These are phyloP conservation scores for Polyploca ridens DNA, from an alignment of 2,888 invertebrate species.

Conservation along the genomic window DNA sequence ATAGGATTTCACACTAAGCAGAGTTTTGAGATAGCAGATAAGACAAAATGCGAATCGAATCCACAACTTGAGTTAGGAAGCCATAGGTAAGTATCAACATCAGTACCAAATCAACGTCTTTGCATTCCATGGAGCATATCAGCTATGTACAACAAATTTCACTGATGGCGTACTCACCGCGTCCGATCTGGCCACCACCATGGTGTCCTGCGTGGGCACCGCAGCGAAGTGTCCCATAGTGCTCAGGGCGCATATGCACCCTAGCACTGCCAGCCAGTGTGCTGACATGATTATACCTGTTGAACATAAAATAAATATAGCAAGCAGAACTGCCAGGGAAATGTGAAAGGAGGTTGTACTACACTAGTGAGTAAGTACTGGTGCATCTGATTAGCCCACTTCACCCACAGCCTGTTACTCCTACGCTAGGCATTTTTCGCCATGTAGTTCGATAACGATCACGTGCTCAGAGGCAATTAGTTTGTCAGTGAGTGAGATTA, in stretches of 20 bases:
- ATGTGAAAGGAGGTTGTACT: neutral
- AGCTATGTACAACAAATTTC: constrained; percentile 21
- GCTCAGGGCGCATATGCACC: constrained; percentile 46
- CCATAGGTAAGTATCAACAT: too few relatives aligned
- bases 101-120: too few relatives aligned
- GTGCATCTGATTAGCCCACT: neutral
- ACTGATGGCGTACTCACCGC: constrained; percentile 38
- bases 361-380: neutral
- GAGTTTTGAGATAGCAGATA: too few relatives aligned
- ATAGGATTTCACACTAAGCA: too few relatives aligned
- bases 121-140: neutral
- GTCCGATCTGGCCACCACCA: constrained; percentile 64
- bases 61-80: too few relatives aligned
- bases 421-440: neutral
- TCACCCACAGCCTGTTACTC: neutral
- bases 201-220: constrained; percentile 63
- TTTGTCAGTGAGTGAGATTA: too few relatives aligned
- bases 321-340: neutral
- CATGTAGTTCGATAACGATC: too few relatives aligned
- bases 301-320: constrained; percentile 13
- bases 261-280: constrained; percentile 46
- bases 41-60: too few relatives aligned
- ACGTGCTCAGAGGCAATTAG: too few relatives aligned
- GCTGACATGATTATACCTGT: constrained; percentile 33
- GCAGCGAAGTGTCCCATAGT: constrained; percentile 47